Conservation (phyloP, 2,113 vertebrate species). For the Zapornia atra region DNA sequence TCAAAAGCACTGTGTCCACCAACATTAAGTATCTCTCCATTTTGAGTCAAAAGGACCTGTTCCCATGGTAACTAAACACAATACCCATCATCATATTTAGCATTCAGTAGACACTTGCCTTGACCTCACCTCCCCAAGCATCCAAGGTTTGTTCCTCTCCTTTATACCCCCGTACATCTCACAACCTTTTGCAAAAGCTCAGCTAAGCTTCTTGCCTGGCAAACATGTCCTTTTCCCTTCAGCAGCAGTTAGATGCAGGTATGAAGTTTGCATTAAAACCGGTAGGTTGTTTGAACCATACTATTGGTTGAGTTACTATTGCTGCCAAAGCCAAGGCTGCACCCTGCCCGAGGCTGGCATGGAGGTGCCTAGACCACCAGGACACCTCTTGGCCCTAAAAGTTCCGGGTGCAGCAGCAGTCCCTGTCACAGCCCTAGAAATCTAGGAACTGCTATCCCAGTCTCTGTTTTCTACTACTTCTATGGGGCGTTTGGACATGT, state of each 20-base stretch:
- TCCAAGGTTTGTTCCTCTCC: neutral
- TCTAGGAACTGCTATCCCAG: neutral
- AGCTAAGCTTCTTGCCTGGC: neutral
- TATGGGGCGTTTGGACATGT: neutral
- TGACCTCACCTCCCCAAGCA: neutral
- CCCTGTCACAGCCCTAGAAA: neutral
- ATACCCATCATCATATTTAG: neutral
- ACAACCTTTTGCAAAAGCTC: neutral
- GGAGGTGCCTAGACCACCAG: neutral
- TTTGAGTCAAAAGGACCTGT: neutral
- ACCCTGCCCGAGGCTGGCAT: neutral
- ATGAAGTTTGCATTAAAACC: neutral
- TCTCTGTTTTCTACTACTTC: neutral
- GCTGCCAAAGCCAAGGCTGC: neutral
- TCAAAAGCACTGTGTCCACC: neutral
- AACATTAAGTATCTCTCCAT: neutral
- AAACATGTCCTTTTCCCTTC: neutral
- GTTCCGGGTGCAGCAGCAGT: neutral
- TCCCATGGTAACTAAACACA: neutral
- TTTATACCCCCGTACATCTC: neutral
- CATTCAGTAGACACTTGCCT: neutral
- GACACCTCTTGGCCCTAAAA: neutral
- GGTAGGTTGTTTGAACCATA: neutral
- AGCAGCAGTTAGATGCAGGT: neutral
- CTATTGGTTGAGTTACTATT: neutral